Evolutionary conservation across 2,888 invertebrate genomes (phyloP).

Genomic region (Volucella zonaria): DNA sequence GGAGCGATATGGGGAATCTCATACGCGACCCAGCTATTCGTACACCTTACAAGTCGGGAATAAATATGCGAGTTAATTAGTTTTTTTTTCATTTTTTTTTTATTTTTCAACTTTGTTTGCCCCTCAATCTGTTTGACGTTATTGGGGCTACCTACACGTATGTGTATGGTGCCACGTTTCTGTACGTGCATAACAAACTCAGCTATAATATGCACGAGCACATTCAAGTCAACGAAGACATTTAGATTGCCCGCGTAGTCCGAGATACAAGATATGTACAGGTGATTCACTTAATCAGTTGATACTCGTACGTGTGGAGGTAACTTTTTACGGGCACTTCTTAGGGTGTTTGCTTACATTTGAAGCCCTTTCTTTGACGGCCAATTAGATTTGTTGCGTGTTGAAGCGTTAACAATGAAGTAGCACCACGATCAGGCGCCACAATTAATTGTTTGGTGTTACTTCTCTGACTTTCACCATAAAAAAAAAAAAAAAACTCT

Average conservation of each 20-base stretch:
- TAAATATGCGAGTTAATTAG: conserved; percentile 68
- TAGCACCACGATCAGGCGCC: neutral
- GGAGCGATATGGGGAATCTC: neutral
- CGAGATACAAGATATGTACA: conserved; percentile 12
- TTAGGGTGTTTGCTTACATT: conserved; percentile 13
- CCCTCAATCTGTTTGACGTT: conserved; percentile 9
- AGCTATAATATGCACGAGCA: neutral
- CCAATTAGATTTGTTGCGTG: conserved; percentile 53
- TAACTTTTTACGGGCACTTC: conserved; percentile 28
- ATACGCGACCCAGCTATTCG: conserved; percentile 29
- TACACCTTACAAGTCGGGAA: conserved; percentile 62
- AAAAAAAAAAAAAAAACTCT: conserved; percentile 5
- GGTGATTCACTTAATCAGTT: conserved; percentile 14
- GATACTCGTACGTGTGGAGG: neutral
- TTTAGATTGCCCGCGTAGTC: conserved; percentile 6
- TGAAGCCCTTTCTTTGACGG: conserved; percentile 46
- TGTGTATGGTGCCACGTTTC: conserved; percentile 46
- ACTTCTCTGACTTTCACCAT: conserved; percentile 59
- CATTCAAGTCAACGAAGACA: conserved; percentile 15
- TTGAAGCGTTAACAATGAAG: conserved; percentile 1
- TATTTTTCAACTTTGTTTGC: no score
- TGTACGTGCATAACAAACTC: conserved; percentile 19
- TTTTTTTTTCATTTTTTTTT: conserved; percentile 20
- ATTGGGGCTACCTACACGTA: conserved; percentile 47
- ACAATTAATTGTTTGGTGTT: conserved; percentile 50